These are phyloP conservation scores for Echiichthys vipera DNA, from an alignment of 2,797 vertebrate genomes.

Conservation along the genomic window DNA sequence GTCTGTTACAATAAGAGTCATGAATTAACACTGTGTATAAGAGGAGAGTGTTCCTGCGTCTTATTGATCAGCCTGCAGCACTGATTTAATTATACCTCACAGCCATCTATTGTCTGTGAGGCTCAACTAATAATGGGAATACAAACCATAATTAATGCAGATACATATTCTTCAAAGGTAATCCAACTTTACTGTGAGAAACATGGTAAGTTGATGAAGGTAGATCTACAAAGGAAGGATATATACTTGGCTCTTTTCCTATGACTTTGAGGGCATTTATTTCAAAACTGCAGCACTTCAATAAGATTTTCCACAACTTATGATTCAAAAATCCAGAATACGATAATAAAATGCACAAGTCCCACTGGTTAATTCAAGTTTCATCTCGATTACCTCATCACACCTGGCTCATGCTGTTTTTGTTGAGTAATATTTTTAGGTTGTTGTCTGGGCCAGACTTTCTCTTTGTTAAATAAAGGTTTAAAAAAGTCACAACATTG, in stretches of 20 bases:
- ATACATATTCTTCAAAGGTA: not conserved
- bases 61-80: constrained; percentile 52
- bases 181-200: not conserved
- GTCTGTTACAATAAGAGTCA: constrained; percentile 42
- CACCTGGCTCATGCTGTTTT: not conserved
- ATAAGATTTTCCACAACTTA: not conserved
- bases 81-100: constrained; percentile 48
- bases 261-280: not conserved
- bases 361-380: not conserved
- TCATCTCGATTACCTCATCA: not conserved
- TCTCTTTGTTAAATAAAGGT: not conserved
- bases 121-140: not conserved
- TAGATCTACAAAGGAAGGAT: not conserved
- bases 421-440: not conserved
- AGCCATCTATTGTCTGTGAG: not conserved
- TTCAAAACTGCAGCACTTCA: not conserved
- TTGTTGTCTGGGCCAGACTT: not conserved
- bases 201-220: not conserved
- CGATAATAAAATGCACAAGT: not conserved
- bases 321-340: not conserved
- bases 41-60: constrained; percentile 7
- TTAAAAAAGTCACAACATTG: not conserved
- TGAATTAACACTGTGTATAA: constrained; percentile 29
- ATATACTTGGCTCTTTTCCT: not conserved
- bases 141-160: not conserved